Evolutionary conservation across 2,113 vertebrate species (phyloP), one percentile per base, ranked within the genome.

Genomic region (Scortum barcoo): DNA sequence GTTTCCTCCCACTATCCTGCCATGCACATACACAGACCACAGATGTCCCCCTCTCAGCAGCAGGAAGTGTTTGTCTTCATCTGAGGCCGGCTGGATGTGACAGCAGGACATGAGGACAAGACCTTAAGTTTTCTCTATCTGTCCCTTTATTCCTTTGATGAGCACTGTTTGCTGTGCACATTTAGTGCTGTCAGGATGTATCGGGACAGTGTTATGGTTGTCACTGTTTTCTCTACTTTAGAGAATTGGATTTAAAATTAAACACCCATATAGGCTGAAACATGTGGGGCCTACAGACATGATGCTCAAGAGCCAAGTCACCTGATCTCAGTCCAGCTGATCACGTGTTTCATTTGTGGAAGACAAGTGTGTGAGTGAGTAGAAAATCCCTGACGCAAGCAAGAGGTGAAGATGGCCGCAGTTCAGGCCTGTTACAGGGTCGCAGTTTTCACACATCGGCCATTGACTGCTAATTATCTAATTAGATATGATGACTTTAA

Each of bases 1-100:
- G 20, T 33, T 61, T 53, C n/a, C 51, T 19, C 53, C 13, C 30
- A 8, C 54, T 56, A 19, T 76, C 57, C 68, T 60, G 26, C 36
- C 56, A 78, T 51, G 66, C 38, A 62, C 30, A 33, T 14, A 51
- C 60, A 84, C 42, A 66, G 28, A 56, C 14, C 14, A 50, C 83
- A 83, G 75, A 87, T 87, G 81, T 83, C 73, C 50, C 14, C 72
- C 58, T 57, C 71, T 78, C 70, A 78, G 71, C 78, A 80, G 69
- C 81, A 87, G 91, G 88, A 92, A 89, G 81, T 71, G 78, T 68
- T 76, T 75, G 78, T 89, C 75, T 73, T 80, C 53, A 85, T 91
- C 56, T 54, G 44, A 84, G 78, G 44, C 72, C 22, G 65, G 72
- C 70, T 78, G 85, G 53, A 84, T 70, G 75, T 78, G 87, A 89